Evolutionary conservation across 2,113 vertebrate species (phyloP), one percentile per base, ranked within the genome.

Genomic region (Onychostoma macrolepis): DNA sequence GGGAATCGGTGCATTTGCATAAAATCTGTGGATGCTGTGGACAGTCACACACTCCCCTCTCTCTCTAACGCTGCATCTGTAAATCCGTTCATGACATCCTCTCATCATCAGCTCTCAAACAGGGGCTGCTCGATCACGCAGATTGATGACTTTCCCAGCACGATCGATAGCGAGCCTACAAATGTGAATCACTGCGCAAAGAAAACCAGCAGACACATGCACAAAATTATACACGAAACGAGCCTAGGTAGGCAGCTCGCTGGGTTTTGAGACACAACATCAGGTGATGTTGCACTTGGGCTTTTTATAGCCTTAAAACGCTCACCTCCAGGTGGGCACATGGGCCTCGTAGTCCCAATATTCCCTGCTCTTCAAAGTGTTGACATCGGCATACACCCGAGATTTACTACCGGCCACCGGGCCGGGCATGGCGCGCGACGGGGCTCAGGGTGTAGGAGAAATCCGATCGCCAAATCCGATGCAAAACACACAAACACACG

Each of bases 301-400:
- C 2, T 17, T 80, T 50, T 13, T 36, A 17, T 69, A n/a, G 5
- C 4, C 1, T 45, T 4, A 8, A 58, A 43, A 28, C 6, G 17
- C 80, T 98, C 95, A 98, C 97, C 97, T 98, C 98, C 98, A 99
- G 94, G 95, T 97, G 92, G 97, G 96, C 93, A 97, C 95, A 86
- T 99, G 97, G 89, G 97, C 91, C 83, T 99, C 98, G n/a, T 99
- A 99, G 95, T 99, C 97, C 98, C 97, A 99, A 94, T 98, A 99
- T 88, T 99, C 98, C 92, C 97, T 94, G 96, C 97, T 98, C 94
- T 97, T 97, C 95, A 97, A 94, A 90, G 96, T 97, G 96, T 99
- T 99, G 92, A 97, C 96, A 89, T 99, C 97, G 91, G 96, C 96
- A 94, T 99, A 99, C 77, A 98, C 97, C 94, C 97, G 96, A 94